Percentiles rank a stretch among this genome's conserved stretches.
Evolutionary conservation across 2,113 vertebrate genomes (phyloP).

Genomic region (Tragulus kanchil): DNA sequence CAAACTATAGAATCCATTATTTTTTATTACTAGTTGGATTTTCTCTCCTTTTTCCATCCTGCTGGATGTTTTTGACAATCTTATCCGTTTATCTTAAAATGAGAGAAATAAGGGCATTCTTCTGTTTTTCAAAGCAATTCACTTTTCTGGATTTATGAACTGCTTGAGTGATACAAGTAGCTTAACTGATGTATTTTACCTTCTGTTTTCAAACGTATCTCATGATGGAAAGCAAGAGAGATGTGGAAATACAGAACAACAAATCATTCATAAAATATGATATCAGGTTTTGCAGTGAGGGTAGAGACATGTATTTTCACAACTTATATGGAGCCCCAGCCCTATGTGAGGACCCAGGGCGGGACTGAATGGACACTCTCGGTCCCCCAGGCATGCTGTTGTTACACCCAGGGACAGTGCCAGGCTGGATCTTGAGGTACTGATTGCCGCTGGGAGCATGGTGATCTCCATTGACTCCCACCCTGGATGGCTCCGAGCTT

Average conservation of each 20-base stretch:
- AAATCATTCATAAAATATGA: neutral
- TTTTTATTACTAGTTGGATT: neutral
- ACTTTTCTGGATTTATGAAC: constrained; percentile 18
- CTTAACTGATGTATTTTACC: constrained; percentile 36
- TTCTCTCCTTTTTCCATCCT: neutral
- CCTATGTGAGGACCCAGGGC: constrained; percentile 98
- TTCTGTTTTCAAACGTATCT: neutral
- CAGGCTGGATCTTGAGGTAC: constrained; percentile 94
- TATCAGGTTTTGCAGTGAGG: neutral
- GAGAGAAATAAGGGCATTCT: neutral
- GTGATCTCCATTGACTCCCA: constrained; percentile 93
- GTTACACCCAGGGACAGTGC: constrained; percentile 92
- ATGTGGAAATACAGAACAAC: neutral
- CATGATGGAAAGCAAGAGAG: neutral
- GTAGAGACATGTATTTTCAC: neutral
- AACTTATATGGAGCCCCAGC: neutral
- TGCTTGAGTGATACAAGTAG: neutral
- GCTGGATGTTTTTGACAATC: neutral
- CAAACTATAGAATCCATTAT: neutral
- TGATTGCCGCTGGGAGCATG: constrained; percentile 89
- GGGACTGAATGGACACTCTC: constrained; percentile 94
- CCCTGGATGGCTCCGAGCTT: constrained; percentile 92
- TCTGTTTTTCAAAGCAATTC: constrained; percentile 15
- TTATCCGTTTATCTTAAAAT: neutral
- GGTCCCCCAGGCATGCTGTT: constrained; percentile 94